phyloP scores from a whole-genome alignment of 2,797 vertebrate genomes.

The Labroides dimidiatus region DNA sequence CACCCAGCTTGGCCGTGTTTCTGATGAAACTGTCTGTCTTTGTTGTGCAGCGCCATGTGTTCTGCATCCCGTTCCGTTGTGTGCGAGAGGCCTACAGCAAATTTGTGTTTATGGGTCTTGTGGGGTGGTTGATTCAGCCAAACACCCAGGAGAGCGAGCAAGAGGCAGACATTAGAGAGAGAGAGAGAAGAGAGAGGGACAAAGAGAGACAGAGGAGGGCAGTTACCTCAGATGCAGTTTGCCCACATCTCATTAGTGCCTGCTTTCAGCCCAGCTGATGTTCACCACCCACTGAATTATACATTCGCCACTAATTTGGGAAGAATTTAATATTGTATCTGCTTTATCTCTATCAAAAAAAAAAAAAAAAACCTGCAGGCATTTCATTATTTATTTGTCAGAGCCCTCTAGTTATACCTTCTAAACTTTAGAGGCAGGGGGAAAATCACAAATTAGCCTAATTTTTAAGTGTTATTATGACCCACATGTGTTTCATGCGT shows the following conservation, averaged over 20 bases:
- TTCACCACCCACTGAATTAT: conserved; percentile 78
- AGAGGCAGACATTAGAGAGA: conserved; percentile 41
- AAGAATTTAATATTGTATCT: conserved; percentile 77
- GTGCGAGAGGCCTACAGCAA: conserved; percentile 45
- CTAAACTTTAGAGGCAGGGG: conserved; percentile 47
- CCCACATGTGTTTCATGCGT: conserved; percentile 50
- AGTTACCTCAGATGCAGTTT: conserved; percentile 68
- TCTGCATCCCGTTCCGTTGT: conserved; percentile 45
- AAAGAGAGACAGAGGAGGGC: conserved; percentile 53
- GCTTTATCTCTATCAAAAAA: conserved; percentile 70
- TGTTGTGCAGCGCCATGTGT: conserved; percentile 66
- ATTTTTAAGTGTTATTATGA: conserved; percentile 58
- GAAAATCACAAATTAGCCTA: conserved; percentile 55
- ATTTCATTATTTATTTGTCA: conserved; percentile 72
- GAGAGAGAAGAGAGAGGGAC: conserved; percentile 31
- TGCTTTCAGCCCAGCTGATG: conserved; percentile 72
- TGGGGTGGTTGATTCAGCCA: conserved; percentile 36
- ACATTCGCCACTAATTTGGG: conserved; percentile 78
- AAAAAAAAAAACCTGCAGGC: conserved; percentile 58
- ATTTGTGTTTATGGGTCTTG: conserved; percentile 56
- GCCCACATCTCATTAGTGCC: conserved; percentile 76
- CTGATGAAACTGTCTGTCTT: conserved; percentile 63
- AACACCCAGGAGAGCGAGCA: conserved; percentile 6
- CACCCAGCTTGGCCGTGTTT: conserved; percentile 40
- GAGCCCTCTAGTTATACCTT: conserved; percentile 69